Conservation (phyloP, 2,888 invertebrate genomes). For the Hypselothyrea guttata region DNA sequence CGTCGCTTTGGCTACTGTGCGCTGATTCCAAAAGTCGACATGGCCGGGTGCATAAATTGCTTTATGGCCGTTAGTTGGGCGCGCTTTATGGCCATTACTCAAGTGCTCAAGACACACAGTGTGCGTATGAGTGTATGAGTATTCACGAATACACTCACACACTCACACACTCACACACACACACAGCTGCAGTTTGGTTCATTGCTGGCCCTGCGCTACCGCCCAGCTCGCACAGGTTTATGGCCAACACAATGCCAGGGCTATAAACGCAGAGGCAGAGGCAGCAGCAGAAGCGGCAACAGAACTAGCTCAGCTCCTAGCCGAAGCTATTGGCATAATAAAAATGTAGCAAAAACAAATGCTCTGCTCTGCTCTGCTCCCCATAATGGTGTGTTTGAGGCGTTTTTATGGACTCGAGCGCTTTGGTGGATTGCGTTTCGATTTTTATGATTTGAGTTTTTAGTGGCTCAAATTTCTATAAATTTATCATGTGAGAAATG, state of each 20-base stretch:
- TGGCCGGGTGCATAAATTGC: conserved; percentile 71
- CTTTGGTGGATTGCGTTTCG: conserved; percentile 60
- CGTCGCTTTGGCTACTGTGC: conserved; percentile 61
- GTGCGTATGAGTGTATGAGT: too few relatives aligned
- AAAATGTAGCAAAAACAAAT: conserved; percentile 65
- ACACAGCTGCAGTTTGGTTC: conserved; percentile 20
- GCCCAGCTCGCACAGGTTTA: conserved; percentile 51
- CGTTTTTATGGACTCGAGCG: conserved; percentile 54
- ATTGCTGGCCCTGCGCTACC: conserved; percentile 16
- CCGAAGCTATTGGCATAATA: conserved; percentile 71
- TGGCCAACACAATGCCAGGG: conserved; percentile 60
- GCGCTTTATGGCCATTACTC: conserved; percentile 76
- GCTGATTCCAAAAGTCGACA: conserved; percentile 72
- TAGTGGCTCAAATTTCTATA: conserved; percentile 67
- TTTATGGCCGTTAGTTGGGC: conserved; percentile 68
- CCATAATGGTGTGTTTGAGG: conserved; percentile 14
- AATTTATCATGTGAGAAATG: conserved; percentile 72
- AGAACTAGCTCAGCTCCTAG: conserved; percentile 15
- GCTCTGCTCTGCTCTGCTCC: conserved; percentile 21
- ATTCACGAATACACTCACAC: too few relatives aligned
- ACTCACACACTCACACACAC: conserved; percentile 5
- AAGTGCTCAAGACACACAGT: conserved; percentile 69
- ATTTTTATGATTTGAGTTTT: conserved; percentile 50
- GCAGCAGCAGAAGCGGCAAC: conserved; percentile 19
- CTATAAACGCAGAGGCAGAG: conserved; percentile 61